Percentiles rank a stretch among this genome's conserved stretches.
Conservation (phyloP, 2,888 invertebrate genomes). For the Lasioglossum calceatum region DNA sequence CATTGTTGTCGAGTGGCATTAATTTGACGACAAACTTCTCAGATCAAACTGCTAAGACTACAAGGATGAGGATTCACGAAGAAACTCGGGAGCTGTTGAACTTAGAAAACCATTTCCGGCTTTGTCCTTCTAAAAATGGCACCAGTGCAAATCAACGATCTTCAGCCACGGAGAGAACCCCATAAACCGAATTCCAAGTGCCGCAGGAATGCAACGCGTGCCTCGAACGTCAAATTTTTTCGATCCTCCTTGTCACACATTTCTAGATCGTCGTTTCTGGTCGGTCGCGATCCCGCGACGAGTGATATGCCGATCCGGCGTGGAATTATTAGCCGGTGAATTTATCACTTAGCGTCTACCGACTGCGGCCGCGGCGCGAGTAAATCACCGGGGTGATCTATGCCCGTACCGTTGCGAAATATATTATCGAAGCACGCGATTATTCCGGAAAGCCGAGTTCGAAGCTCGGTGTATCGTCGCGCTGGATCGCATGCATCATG, state of each 20-base stretch:
- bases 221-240: not conserved
- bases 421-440: conserved; percentile 50
- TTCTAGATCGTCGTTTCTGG: conserved; percentile 13
- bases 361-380: not conserved
- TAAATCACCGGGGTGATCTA: conserved; percentile 44
- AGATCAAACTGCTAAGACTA: too few relatives aligned
- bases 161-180: too few relatives aligned
- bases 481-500: conserved; percentile 46
- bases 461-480: conserved; percentile 25
- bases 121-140: too few relatives aligned
- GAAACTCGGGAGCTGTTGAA: too few relatives aligned
- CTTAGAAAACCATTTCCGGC: too few relatives aligned
- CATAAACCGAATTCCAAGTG: too few relatives aligned
- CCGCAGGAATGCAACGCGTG: too few relatives aligned
- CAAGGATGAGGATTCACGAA: too few relatives aligned
- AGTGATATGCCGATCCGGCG: conserved; percentile 34
- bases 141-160: too few relatives aligned
- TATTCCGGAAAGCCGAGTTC: conserved; percentile 41
- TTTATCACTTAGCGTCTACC: conserved; percentile 27
- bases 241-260: not conserved
- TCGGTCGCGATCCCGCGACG: conserved; percentile 5
- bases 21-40: too few relatives aligned
- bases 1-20: too few relatives aligned
- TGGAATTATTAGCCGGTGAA: conserved; percentile 48
- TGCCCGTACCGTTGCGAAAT: conserved; percentile 36